Evolutionary conservation across 2,113 vertebrate genomes (phyloP), one percentile per base, ranked within the genome.

Genomic region (Megaceryle torquata): DNA sequence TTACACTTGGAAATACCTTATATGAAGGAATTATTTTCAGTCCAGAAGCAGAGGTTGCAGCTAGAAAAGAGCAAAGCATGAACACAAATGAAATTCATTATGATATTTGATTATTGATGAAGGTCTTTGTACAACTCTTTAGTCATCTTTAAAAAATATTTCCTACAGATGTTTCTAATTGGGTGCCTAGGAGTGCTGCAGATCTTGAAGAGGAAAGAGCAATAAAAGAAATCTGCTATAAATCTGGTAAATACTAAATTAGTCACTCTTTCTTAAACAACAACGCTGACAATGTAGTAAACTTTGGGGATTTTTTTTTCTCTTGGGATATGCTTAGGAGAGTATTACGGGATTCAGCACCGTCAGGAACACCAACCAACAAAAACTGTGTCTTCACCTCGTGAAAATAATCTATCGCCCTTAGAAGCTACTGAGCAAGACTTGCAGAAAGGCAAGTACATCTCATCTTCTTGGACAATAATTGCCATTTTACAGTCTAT

Each of bases 181-280:
- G 96, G 71, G 91, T 96, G 92, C 95, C 93, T 92, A 97, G 89
- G 94, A 97, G 96, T 60, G 89, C 95, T 69, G 95, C 85, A 95
- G 97, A 98, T 72, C 96, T 97, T 46, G 97, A 98, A 96, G 98
- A 98, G 83, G 96, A 98, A 97, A 97, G 93, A 96, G 95, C 96
- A 92, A 97, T 98, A 96, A 97, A 96, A 78, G 97, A 98, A 82
- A 97, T 97, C 71, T 98, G 97, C 88, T 91, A 96, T 86, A 97
- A 96, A 97, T 96, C 97, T 86, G 98, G 98, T 98, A 97, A 98
- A 92, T 91, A 86, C 67, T 21, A 78, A 65, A 76, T 74, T 37
- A 53, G 63, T 86, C 13, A 33, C 77, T n/a, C n/a, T 94, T 93
- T 85, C 18, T 26, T 41, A 28, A 74, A 68, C 22, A 79, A 33